These are phyloP conservation scores for Gallirallus australis DNA, from an alignment of 2,797 vertebrate species.

Conservation along the genomic window DNA sequence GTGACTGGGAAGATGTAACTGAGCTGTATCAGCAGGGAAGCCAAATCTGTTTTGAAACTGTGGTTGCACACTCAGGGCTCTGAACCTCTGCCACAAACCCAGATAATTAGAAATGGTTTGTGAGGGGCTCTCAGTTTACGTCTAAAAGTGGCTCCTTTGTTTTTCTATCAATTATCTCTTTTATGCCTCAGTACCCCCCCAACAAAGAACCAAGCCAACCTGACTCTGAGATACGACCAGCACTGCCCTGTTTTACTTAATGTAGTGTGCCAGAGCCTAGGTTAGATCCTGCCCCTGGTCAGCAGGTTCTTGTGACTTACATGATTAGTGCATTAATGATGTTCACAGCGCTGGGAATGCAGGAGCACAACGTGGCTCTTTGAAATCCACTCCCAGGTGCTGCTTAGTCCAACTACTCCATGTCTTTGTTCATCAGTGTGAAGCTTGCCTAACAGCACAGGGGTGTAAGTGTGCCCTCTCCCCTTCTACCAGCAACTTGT, in stretches of 20 bases:
- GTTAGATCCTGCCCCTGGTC: background rate
- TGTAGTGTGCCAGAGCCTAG: background rate
- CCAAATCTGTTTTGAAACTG: background rate
- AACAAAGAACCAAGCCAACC: background rate
- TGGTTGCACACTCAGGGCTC: background rate
- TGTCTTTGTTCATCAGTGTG: background rate
- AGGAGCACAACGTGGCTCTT: rapidly evolving
- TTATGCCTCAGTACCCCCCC: background rate
- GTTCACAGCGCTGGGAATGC: background rate
- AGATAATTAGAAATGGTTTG: slow-evolving; percentile 3
- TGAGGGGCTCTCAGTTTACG: slow-evolving; percentile 10
- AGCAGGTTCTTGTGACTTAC: background rate
- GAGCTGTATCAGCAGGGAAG: background rate
- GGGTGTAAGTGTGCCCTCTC: too few relatives aligned
- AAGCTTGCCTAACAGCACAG: background rate
- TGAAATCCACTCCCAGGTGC: background rate
- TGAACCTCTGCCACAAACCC: background rate
- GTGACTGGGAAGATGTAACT: background rate
- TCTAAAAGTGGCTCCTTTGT: slow-evolving; percentile 37
- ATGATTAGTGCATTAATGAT: background rate
- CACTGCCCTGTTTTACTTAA: background rate
- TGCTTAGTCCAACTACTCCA: background rate
- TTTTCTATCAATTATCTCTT: background rate
- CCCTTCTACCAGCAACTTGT: background rate
- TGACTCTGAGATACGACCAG: background rate